These are phyloP conservation scores for Vanessa tameamea DNA, from an alignment of 1,140 invertebrate genomes.

Conservation along the genomic window DNA sequence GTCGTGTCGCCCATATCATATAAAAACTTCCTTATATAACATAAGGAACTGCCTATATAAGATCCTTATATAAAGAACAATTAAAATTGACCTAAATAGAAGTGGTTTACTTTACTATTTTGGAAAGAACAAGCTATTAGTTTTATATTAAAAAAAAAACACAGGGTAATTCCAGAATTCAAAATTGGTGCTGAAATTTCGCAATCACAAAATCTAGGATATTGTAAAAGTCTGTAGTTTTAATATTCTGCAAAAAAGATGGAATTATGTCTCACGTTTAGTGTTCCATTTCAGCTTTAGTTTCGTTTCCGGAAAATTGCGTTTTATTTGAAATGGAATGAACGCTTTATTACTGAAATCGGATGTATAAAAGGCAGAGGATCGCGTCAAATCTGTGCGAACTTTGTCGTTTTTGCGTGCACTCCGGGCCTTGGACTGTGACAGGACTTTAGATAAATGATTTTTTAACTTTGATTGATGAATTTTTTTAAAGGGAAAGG, in stretches of 20 bases:
- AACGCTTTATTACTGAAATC: slow-evolving; percentile 29
- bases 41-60: too few species aligned
- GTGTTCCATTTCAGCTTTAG: slow-evolving; percentile 8
- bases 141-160: too few species aligned
- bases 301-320: neutral
- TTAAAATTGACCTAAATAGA: too few species aligned
- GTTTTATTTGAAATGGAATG: slow-evolving; percentile 16
- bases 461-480: slow-evolving; percentile 27
- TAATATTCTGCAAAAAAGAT: neutral
- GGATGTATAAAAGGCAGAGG: slow-evolving; percentile 31
- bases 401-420: neutral
- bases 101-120: too few species aligned
- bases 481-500: neutral
- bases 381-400: slow-evolving; percentile 13
- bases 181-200: too few species aligned
- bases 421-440: slow-evolving; percentile 14
- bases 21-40: too few species aligned
- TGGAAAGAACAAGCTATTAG: too few species aligned
- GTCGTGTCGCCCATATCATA: too few species aligned
- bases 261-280: slow-evolving; percentile 3
- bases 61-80: too few species aligned
- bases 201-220: too few species aligned
- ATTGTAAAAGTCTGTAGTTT: slow-evolving; percentile 2
- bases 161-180: too few species aligned
- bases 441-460: slow-evolving; percentile 27